Evolutionary conservation across 2,797 vertebrate species (phyloP).

Genomic region (Zonotrichia albicollis): DNA sequence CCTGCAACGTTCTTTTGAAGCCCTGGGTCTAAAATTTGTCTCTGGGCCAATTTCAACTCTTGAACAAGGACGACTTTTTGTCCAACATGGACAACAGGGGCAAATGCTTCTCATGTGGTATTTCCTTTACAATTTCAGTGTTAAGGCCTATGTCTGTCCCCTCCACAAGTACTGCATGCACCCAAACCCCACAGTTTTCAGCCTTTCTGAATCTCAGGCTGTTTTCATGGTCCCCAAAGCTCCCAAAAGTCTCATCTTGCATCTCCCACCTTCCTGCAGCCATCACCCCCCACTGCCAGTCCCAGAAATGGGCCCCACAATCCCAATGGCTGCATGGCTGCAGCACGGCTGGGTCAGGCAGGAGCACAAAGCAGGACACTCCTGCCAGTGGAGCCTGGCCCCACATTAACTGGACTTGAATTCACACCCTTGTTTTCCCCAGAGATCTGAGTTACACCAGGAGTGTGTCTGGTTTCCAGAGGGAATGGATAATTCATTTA

Average conservation of each 20-base stretch:
- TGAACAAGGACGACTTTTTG: background rate
- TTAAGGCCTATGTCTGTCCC: background rate
- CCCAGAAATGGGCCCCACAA: background rate
- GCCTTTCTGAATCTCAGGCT: background rate
- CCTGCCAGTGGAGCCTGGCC: background rate
- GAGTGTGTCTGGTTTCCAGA: background rate
- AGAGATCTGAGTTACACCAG: background rate
- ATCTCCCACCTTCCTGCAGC: background rate
- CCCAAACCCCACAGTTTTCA: background rate
- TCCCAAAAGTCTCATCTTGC: background rate
- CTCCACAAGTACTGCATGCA: background rate
- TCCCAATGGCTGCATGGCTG: background rate
- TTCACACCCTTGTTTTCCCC: background rate
- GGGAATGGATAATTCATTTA: background rate
- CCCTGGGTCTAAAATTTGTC: background rate
- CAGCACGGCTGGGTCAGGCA: background rate
- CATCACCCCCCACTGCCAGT: accelerated
- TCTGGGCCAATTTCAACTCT: background rate
- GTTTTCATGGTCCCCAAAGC: background rate
- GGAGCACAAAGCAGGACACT: background rate
- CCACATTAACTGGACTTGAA: accelerated
- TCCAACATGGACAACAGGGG: background rate
- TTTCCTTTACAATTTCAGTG: background rate
- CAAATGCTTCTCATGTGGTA: accelerated
- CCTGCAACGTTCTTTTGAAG: background rate